A percentile compares a stretch with the other conserved stretches of the same genome.
Evolutionary conservation across 2,888 invertebrate species (phyloP).

Genomic region (Augochlorella aurata): DNA sequence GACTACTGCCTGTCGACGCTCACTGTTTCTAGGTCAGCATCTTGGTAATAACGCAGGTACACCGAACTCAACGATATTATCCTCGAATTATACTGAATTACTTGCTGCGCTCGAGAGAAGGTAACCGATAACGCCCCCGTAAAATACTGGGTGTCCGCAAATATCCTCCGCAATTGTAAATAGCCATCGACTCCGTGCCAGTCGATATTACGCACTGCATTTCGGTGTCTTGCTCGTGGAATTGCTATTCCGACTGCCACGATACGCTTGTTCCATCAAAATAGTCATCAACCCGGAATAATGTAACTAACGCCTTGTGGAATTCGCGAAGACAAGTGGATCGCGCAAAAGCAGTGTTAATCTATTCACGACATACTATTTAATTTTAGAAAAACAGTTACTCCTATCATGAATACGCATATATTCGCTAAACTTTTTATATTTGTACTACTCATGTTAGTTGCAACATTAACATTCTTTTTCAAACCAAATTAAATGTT

Average conservation of each 20-base stretch:
- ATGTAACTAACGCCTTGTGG: not conserved
- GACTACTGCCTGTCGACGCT: constrained; percentile 52
- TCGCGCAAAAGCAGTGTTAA: not conserved
- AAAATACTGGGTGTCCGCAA: not conserved
- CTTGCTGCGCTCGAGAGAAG: not conserved
- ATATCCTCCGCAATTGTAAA: not conserved
- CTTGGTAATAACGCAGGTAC: constrained; percentile 27
- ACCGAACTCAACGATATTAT: constrained; percentile 10
- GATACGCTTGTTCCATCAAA: not conserved
- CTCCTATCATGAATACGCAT: no score
- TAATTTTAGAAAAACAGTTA: no score
- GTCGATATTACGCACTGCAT: no score
- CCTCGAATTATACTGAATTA: constrained; percentile 27
- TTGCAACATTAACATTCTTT: no score
- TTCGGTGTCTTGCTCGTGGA: not conserved
- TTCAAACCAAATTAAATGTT: no score
- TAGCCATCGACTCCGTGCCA: not conserved
- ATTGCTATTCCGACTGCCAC: not conserved
- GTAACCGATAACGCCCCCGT: not conserved
- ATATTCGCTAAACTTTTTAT: no score
- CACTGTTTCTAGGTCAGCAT: constrained; percentile 50
- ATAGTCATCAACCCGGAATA: not conserved
- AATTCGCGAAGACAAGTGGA: not conserved
- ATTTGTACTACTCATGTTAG: no score
- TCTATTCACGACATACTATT: not conserved